These are phyloP conservation scores for Herminia tarsipennalis DNA, from an alignment of 2,888 invertebrate species.

Conservation along the genomic window DNA sequence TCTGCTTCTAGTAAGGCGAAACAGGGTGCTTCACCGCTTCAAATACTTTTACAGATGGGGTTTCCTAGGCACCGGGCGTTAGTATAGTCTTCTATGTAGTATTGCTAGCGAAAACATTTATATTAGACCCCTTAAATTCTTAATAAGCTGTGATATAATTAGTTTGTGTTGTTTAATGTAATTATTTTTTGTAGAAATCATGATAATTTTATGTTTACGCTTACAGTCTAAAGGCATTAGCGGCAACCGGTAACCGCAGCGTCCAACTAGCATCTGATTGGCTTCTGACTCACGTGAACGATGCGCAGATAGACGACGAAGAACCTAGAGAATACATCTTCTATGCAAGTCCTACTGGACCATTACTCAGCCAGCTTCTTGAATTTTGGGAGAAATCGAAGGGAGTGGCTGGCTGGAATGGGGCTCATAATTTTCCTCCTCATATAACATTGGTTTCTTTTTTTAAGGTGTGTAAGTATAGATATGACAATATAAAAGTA, in stretches of 20 bases:
- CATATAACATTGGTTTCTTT: slow-evolving; percentile 96
- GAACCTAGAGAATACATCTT: slow-evolving; percentile 94
- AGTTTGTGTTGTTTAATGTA: not conserved
- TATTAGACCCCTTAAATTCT: too few species aligned
- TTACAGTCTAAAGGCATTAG: slow-evolving; percentile 93
- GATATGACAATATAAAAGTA: too few species aligned
- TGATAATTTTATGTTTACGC: slow-evolving; percentile 12
- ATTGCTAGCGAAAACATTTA: too few species aligned
- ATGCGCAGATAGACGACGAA: slow-evolving; percentile 91
- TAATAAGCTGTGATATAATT: too few species aligned
- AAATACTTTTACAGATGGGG: slow-evolving; percentile 95
- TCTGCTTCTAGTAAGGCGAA: slow-evolving; percentile 90
- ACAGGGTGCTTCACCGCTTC: slow-evolving; percentile 90
- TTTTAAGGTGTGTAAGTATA: slow-evolving; percentile 92
- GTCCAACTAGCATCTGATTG: slow-evolving; percentile 96
- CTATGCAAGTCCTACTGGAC: slow-evolving; percentile 94
- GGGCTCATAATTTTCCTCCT: slow-evolving; percentile 95
- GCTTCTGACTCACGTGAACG: slow-evolving; percentile 95
- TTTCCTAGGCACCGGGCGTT: slow-evolving; percentile 95
- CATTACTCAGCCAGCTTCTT: slow-evolving; percentile 89
- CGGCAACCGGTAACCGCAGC: slow-evolving; percentile 95
- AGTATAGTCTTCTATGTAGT: too few species aligned
- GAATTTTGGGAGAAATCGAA: slow-evolving; percentile 93
- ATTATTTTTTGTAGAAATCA: not conserved
- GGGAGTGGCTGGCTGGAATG: slow-evolving; percentile 92